Percentiles rank a stretch among this genome's conserved stretches.
phyloP scores from a whole-genome alignment of 2,888 invertebrate genomes.

The Rotaria socialis region DNA sequence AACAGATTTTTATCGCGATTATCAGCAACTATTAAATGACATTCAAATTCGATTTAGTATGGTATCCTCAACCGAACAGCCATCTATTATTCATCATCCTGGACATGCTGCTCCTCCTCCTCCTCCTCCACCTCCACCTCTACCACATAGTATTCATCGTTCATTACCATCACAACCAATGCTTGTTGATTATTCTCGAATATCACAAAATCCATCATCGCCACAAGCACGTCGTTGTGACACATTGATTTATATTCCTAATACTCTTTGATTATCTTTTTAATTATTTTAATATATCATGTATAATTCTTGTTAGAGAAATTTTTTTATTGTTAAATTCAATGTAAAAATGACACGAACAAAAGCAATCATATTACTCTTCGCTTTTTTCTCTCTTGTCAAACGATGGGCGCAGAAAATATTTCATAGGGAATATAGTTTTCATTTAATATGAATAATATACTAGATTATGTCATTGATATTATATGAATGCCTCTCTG shows the following conservation, averaged over 20 bases:
- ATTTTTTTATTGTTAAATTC: background rate
- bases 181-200: background rate
- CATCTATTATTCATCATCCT: background rate
- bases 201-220: background rate
- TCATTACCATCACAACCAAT: background rate
- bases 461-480: background rate
- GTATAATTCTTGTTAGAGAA: background rate
- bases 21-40: conserved; percentile 16
- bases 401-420: background rate
- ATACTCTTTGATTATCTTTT: background rate
- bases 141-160: background rate
- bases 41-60: conserved; percentile 34
- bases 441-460: background rate
- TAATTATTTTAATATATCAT: background rate
- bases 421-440: background rate
- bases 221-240: background rate
- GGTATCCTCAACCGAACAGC: background rate
- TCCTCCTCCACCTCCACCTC: background rate
- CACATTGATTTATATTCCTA: conserved; percentile 26
- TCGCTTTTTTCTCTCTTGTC: background rate
- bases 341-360: background rate
- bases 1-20: conserved; percentile 34
- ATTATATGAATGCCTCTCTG: background rate
- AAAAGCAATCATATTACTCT: background rate
- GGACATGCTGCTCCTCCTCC: background rate